Evolutionary conservation across 1,140 invertebrate genomes (phyloP).

Genomic region (Caenorhabditis inopinata): DNA sequence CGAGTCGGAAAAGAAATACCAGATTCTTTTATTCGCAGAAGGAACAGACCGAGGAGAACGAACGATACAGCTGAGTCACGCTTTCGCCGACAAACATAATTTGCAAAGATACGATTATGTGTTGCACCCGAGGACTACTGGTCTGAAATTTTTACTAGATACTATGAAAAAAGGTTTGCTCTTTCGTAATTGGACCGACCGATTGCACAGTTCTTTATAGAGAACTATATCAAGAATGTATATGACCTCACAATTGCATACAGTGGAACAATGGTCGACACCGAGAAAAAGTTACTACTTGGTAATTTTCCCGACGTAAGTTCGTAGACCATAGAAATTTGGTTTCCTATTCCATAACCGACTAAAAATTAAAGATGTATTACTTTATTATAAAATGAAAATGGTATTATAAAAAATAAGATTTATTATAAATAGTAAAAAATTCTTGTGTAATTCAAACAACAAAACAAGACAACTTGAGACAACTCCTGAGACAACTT

Average conservation of each 20-base stretch:
- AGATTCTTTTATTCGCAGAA: conserved; percentile 81
- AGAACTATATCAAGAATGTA: conserved; percentile 73
- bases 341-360: no score
- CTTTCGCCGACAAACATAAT: conserved; percentile 75
- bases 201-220: conserved; percentile 55
- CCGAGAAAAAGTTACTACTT: conserved; percentile 72
- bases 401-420: no score
- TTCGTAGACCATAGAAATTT: background rate
- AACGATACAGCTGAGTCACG: conserved; percentile 72
- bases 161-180: conserved; percentile 72
- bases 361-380: background rate
- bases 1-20: conserved; percentile 70
- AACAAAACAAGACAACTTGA: no score
- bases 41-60: conserved; percentile 78
- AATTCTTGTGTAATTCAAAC: no score
- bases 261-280: conserved; percentile 72
- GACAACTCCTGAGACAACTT: no score
- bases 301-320: conserved; percentile 73
- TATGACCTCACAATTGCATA: conserved; percentile 81
- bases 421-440: no score
- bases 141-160: conserved; percentile 75
- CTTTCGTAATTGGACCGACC: background rate
- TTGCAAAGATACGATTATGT: conserved; percentile 75
- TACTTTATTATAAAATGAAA: no score
- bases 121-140: conserved; percentile 81